Percentiles rank a stretch among this genome's conserved stretches.
Evolutionary conservation across 2,113 vertebrate species (phyloP).

Genomic region (Saguinus midas): DNA sequence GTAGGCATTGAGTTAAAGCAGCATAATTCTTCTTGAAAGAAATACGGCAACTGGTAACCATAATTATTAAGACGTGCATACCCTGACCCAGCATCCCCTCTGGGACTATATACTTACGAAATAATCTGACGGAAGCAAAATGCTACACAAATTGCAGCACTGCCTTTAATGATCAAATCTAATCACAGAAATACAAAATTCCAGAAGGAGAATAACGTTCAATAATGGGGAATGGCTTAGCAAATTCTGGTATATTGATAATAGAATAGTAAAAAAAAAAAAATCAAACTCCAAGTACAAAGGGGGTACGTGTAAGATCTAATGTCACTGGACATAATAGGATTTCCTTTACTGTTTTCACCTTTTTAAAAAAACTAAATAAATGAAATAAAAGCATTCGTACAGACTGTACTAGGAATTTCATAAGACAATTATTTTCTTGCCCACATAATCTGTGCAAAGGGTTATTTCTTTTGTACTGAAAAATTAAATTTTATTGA

Average conservation of each 20-base stretch:
- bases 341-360: background rate
- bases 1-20: conserved; percentile 18
- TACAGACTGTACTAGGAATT: background rate
- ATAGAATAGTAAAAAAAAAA: background rate
- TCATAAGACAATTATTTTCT: background rate
- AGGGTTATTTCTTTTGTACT: background rate
- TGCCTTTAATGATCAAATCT: background rate
- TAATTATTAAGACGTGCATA: conserved; percentile 46
- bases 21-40: conserved; percentile 53
- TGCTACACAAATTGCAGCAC: background rate
- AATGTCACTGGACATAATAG: background rate
- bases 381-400: background rate
- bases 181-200: background rate
- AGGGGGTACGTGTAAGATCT: background rate
- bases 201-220: background rate
- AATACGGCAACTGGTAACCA: conserved; percentile 27
- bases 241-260: background rate
- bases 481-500: background rate
- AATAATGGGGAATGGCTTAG: background rate
- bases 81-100: conserved; percentile 53
- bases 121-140: conserved; percentile 58
- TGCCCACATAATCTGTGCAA: background rate
- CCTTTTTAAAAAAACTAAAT: background rate
- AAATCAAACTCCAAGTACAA: background rate
- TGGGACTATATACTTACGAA: conserved; percentile 28